Conservation (phyloP, 2,888 invertebrate species). For the Acanthoscelides obtectus region DNA sequence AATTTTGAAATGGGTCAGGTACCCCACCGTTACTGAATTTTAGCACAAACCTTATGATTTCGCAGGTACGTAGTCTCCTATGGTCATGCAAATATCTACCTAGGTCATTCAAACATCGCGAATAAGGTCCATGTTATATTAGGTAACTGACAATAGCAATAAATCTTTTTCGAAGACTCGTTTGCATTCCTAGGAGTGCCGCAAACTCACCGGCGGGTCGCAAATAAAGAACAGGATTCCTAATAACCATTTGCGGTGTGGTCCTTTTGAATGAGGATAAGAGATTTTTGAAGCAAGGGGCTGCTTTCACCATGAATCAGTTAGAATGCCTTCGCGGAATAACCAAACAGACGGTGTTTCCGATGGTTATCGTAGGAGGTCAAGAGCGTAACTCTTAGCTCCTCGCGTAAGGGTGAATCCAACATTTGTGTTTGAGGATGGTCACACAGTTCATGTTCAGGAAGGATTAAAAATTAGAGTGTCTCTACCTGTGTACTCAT, state of each 20-base stretch:
- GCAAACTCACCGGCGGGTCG: neutral
- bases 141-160: neutral
- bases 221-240: neutral
- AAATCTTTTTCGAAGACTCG: neutral
- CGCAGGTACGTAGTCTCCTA: neutral
- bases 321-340: neutral
- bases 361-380: too few species aligned
- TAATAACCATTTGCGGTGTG: neutral
- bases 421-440: too few species aligned
- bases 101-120: neutral
- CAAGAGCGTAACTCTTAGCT: too few species aligned
- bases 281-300: neutral
- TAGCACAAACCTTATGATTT: neutral
- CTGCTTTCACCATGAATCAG: neutral
- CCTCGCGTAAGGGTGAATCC: too few species aligned
- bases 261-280: neutral
- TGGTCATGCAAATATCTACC: neutral
- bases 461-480: too few species aligned
- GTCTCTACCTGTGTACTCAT: too few species aligned
- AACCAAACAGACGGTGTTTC: too few species aligned
- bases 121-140: neutral
- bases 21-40: neutral
- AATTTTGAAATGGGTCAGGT: too few species aligned
- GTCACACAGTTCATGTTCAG: too few species aligned
- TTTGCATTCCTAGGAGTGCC: neutral